Conservation (phyloP, 2,113 vertebrate genomes). For the Sphaerodactylus townsendi region DNA sequence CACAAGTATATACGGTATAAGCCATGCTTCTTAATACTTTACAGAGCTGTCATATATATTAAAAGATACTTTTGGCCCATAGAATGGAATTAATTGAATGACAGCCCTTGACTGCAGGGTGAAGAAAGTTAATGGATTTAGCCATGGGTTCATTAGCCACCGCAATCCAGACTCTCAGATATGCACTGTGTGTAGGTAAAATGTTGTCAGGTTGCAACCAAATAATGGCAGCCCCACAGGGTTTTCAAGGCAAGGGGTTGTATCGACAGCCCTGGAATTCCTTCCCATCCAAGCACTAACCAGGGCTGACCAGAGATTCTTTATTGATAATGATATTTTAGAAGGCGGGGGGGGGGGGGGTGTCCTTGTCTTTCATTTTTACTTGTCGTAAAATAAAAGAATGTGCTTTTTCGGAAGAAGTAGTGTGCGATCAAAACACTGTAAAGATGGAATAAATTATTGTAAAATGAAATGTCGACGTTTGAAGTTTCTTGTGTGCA, state of each 20-base stretch:
- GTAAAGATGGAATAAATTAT: not conserved
- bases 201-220: no score
- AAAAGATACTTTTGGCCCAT: not conserved
- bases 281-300: not conserved
- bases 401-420: not conserved
- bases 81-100: not conserved
- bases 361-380: not conserved
- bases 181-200: not conserved
- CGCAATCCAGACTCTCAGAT: no score
- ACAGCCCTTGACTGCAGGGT: not conserved
- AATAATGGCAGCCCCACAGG: no score
- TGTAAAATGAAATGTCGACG: not conserved
- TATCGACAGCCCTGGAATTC: no score
- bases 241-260: no score
- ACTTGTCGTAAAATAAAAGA: not conserved
- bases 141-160: not conserved
- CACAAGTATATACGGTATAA: no score
- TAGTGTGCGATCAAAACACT: not conserved
- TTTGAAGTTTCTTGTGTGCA: not conserved
- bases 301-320: not conserved
- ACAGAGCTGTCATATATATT: not conserved
- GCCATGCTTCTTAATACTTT: not conserved
- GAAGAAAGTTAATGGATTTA: not conserved
- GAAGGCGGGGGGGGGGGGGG: not conserved
- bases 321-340: not conserved